Base-by-base conservation (phyloP, 2,113 vertebrate species). In the Condylura cristata region DNA sequence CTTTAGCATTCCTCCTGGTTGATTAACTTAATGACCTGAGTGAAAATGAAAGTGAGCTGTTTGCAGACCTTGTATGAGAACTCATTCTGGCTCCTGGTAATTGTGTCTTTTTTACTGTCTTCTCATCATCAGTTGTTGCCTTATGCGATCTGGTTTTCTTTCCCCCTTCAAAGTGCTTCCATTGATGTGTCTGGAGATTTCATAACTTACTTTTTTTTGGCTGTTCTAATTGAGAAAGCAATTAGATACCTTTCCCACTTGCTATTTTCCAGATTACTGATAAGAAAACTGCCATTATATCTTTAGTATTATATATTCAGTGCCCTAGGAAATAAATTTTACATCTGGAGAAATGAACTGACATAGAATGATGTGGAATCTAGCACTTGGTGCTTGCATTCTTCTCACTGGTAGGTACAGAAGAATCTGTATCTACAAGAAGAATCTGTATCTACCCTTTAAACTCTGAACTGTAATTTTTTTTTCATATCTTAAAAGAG, bases 401-500 rank as follows among this genome's bases (percentile, higher is more conserved):
- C 78, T 95, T 26, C 17, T 84, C 51, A 39, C 46, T 91, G 80
- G 53, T 74, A 39, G 46, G n/a, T n/a, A n/a, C n/a, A n/a, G n/a
- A n/a, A n/a, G n/a, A n/a, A n/a, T n/a, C n/a, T n/a, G n/a, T n/a
- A n/a, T n/a, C n/a, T n/a, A n/a, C n/a, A n/a, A n/a, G n/a, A n/a
- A n/a, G n/a, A n/a, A n/a, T n/a, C 83, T 84, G 7, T 93, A 18
- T 65, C 39, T 37, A 94, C 34, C 24, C 34, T 83, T 78, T 72
- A 89, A 96, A 81, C 80, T 92, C 39, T 17, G 30, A 95, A 75
- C 17, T 92, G 75, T 28, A 89, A 32, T 97, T 93, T 97, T 97
- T 93, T 97, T 70, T 74, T 83, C 82, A 11, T 93, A 56, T 86
- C 63, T 95, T 56, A 90, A 95, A 44, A 56, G 26, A 30, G 65